Conservation (phyloP, 2,797 vertebrate species). For the Semotilus atromaculatus region DNA sequence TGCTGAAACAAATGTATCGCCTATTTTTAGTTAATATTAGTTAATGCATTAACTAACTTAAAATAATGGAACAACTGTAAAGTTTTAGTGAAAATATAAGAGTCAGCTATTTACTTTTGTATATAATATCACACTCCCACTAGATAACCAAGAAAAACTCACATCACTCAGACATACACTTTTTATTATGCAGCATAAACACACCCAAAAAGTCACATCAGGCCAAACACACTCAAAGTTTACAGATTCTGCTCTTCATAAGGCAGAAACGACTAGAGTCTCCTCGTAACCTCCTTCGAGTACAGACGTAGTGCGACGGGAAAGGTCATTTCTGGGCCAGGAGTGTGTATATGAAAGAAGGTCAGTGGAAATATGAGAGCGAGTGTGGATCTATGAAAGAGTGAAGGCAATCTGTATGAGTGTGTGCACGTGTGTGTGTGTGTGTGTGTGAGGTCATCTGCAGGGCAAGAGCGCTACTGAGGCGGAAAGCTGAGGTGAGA, state of each 20-base stretch:
- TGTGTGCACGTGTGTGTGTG: neutral
- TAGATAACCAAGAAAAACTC: neutral
- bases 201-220: neutral
- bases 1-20: neutral
- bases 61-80: neutral
- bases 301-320: neutral
- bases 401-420: no score
- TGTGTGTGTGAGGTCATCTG: constrained; percentile 10
- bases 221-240: neutral
- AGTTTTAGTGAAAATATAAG: neutral
- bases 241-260: neutral
- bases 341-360: neutral
- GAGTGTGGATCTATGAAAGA: neutral
- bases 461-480: neutral
- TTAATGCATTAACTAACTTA: neutral
- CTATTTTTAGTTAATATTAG: no score
- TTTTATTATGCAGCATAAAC: neutral
- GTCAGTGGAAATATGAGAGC: neutral
- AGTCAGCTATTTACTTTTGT: neutral
- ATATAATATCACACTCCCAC: neutral
- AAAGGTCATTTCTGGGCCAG: constrained; percentile 26
- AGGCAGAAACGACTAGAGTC: neutral
- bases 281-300: neutral
- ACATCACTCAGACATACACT: neutral
- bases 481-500: neutral